These are phyloP conservation scores for Peromyscus eremicus DNA, from an alignment of 2,797 vertebrate genomes.

Conservation along the genomic window DNA sequence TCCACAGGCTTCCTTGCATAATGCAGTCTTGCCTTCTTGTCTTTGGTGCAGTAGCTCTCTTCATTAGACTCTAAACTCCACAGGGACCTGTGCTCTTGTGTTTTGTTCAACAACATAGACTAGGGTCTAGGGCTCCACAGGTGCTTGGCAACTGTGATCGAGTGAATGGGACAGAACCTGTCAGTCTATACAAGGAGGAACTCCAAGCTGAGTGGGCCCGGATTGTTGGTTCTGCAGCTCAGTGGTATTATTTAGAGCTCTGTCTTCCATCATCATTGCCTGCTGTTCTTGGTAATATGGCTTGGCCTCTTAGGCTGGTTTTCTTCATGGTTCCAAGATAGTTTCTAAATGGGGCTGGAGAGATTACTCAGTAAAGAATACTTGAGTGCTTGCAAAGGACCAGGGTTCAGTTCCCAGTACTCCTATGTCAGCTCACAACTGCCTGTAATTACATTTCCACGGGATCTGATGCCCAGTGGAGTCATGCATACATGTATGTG, in stretches of 20 bases:
- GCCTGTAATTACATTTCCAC: neutral
- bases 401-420: neutral
- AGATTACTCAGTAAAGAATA: neutral
- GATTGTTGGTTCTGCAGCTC: neutral
- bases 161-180: neutral
- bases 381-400: neutral
- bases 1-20: neutral
- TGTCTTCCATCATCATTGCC: neutral
- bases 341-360: neutral
- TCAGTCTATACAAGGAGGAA: neutral
- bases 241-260: neutral
- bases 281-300: neutral
- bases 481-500: too few relatives aligned
- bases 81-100: neutral
- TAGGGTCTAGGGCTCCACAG: neutral
- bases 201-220: neutral
- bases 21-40: neutral
- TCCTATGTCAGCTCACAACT: neutral
- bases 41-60: conserved; percentile 4
- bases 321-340: neutral
- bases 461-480: neutral
- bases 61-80: neutral
- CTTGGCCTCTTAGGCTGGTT: neutral
- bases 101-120: conserved; percentile 13
- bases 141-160: conserved; percentile 2